These are phyloP conservation scores for Ammodytes marinus DNA, from an alignment of 2,113 vertebrate species.

Conservation along the genomic window DNA sequence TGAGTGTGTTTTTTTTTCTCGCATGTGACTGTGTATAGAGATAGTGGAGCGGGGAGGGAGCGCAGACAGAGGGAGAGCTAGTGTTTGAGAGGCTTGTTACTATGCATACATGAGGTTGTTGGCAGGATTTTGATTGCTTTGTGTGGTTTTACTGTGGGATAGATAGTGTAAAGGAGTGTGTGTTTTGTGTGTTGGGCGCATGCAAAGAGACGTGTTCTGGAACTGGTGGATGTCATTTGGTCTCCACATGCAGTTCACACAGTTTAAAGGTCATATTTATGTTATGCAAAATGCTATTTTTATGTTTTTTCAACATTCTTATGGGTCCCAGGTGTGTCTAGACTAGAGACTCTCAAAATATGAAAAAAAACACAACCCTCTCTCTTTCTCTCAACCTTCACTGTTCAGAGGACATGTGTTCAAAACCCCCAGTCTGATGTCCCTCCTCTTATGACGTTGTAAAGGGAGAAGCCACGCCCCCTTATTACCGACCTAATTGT, in stretches of 20 bases:
- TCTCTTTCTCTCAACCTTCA: too few relatives aligned
- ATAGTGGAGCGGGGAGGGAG: not conserved
- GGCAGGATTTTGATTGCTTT: constrained; percentile 7
- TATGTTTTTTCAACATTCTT: too few relatives aligned
- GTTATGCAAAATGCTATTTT: too few relatives aligned
- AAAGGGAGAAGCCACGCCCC: too few relatives aligned
- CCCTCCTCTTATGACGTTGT: too few relatives aligned
- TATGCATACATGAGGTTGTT: not conserved
- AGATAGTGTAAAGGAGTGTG: constrained; percentile 3
- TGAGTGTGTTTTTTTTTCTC: constrained; percentile 33
- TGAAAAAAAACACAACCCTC: too few relatives aligned
- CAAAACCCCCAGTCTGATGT: too few relatives aligned
- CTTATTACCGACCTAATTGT: too few relatives aligned
- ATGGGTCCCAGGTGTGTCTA: too few relatives aligned
- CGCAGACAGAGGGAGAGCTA: not conserved
- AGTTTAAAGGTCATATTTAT: too few relatives aligned
- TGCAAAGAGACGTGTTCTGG: constrained; percentile 19
- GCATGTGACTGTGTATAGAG: constrained; percentile 44
- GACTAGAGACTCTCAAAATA: too few relatives aligned
- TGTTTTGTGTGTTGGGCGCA: constrained; percentile 16
- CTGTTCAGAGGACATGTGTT: too few relatives aligned
- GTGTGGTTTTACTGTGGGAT: constrained; percentile 36
- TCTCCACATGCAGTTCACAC: constrained; percentile 32
- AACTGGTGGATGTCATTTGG: constrained; percentile 31
- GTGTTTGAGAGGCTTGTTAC: constrained; percentile 36